Conservation (phyloP, 2,113 vertebrate species). For the Glaucomys volans region DNA sequence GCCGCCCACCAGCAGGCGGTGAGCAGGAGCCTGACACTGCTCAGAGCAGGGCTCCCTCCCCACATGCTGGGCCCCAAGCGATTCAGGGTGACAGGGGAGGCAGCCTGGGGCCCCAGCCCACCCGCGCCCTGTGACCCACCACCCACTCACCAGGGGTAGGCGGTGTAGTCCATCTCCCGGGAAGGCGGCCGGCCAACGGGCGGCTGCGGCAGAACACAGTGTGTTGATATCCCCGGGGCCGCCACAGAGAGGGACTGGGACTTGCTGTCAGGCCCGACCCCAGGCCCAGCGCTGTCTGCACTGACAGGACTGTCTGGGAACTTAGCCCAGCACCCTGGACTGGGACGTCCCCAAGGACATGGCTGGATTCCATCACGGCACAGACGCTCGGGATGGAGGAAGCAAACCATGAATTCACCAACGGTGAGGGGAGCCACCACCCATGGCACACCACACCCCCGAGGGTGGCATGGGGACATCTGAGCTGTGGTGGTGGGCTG, state of each 20-base stretch:
- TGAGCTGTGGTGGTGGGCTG: background rate
- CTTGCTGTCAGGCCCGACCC: rapidly evolving
- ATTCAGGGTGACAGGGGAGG: too few relatives aligned
- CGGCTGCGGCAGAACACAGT: conserved; percentile 82
- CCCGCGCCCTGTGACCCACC: rapidly evolving
- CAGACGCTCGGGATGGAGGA: rapidly evolving
- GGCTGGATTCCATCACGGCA: rapidly evolving
- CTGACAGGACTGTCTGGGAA: rapidly evolving
- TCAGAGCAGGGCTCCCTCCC: too few relatives aligned
- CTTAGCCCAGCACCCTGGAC: background rate
- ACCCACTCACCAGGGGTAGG: conserved; percentile 93
- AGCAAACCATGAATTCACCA: background rate
- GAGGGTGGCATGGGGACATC: too few relatives aligned
- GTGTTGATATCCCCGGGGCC: background rate
- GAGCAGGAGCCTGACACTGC: too few relatives aligned
- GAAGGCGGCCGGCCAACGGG: conserved; percentile 91
- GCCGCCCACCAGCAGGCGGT: too few relatives aligned
- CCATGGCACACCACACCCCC: too few relatives aligned
- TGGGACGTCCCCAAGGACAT: rapidly evolving
- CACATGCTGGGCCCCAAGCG: too few relatives aligned
- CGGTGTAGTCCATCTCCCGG: conserved; percentile 93
- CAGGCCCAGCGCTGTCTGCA: too few relatives aligned
- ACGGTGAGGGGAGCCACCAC: background rate
- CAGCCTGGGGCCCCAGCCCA: background rate
- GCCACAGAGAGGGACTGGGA: rapidly evolving